Evolutionary conservation across 2,797 vertebrate species (phyloP).

Genomic region (Danio tinwini): DNA sequence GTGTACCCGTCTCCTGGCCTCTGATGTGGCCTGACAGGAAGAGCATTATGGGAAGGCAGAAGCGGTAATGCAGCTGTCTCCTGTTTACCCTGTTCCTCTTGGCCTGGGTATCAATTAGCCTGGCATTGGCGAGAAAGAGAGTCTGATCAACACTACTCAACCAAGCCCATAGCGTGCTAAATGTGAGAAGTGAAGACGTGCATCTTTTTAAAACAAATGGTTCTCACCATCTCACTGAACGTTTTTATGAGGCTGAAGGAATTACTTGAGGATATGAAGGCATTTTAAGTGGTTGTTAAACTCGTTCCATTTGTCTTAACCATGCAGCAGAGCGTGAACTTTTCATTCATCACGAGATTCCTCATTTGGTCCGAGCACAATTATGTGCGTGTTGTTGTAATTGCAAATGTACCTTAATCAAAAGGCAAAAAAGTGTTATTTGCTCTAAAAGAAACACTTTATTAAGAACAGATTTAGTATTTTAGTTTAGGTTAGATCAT

Average conservation of each 20-base stretch:
- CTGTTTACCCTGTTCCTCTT: constrained; percentile 70
- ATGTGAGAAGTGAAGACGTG: constrained; percentile 52
- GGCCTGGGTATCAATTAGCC: constrained; percentile 73
- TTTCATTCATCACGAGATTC: not conserved
- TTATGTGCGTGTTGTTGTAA: not conserved
- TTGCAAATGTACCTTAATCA: not conserved
- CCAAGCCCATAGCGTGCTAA: constrained; percentile 60
- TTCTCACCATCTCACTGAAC: constrained; percentile 39
- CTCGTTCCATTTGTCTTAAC: constrained; percentile 5
- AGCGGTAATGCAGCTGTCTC: constrained; percentile 70
- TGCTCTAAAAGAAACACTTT: not conserved
- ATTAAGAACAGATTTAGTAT: not conserved
- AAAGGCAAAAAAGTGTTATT: not conserved
- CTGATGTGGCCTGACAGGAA: constrained; percentile 72
- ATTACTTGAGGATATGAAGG: constrained; percentile 29
- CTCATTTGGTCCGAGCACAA: not conserved
- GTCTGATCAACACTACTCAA: constrained; percentile 61
- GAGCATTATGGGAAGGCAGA: constrained; percentile 67
- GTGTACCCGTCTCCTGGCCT: constrained; percentile 74
- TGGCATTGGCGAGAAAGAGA: constrained; percentile 38
- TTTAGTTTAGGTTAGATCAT: not conserved
- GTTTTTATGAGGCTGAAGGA: constrained; percentile 23
- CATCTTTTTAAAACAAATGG: constrained; percentile 50
- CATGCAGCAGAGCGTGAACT: not conserved
- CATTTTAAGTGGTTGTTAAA: constrained; percentile 30